Evolutionary conservation across 2,113 vertebrate species (phyloP).

Genomic region (Apteryx mantelli): DNA sequence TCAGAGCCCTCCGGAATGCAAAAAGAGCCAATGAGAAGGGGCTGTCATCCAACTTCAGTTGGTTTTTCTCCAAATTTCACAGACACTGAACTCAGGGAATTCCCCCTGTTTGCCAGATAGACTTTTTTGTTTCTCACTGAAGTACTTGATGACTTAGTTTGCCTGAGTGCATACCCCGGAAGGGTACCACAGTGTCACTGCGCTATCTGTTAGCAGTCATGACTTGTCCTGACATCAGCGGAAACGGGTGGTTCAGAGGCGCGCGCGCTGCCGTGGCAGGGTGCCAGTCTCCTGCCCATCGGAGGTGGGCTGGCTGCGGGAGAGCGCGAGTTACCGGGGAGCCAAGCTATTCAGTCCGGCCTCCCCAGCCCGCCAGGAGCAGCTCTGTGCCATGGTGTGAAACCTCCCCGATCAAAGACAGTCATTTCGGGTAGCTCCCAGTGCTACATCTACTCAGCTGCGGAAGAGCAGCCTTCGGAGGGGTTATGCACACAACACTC

Average conservation of each 20-base stretch:
- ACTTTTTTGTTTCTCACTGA: neutral
- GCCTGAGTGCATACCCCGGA: neutral
- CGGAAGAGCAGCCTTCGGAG: neutral
- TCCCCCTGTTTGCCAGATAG: neutral
- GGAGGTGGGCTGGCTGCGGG: no score
- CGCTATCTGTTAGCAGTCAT: neutral
- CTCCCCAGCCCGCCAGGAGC: neutral
- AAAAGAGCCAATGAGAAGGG: neutral
- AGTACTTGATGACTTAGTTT: neutral
- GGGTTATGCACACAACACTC: rapidly evolving
- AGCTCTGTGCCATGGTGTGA: no score
- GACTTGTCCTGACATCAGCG: rapidly evolving
- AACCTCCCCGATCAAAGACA: neutral
- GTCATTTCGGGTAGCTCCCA: neutral
- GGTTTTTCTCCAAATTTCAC: neutral
- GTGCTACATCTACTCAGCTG: rapidly evolving
- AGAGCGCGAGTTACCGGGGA: neutral
- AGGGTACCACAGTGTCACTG: rapidly evolving
- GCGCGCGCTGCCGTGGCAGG: rapidly evolving
- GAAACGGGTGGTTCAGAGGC: neutral
- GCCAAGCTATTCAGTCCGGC: rapidly evolving
- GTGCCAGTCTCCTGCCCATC: neutral
- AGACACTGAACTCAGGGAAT: neutral
- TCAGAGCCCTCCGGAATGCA: neutral
- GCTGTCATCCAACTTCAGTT: neutral